A percentile compares a stretch with the other conserved stretches of the same genome.
These are phyloP conservation scores for Drosophila nebulosa DNA, from an alignment of 1,140 invertebrate genomes.

Conservation along the genomic window DNA sequence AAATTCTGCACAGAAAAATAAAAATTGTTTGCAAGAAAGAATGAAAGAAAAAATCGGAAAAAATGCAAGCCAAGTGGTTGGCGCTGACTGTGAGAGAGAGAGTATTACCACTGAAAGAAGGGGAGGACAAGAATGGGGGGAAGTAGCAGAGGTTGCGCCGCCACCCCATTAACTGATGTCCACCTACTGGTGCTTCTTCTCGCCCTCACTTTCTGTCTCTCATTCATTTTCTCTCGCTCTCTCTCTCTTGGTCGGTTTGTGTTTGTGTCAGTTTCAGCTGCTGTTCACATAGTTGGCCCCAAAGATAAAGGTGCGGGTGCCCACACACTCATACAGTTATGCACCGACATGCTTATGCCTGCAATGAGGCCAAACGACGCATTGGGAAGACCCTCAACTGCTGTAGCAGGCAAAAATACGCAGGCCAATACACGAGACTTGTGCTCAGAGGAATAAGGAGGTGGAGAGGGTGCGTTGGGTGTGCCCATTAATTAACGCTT, in stretches of 20 bases:
- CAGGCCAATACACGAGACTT: constrained; percentile 51
- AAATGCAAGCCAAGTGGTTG: constrained; percentile 77
- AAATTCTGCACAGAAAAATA: constrained; percentile 76
- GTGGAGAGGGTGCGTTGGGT: constrained; percentile 21
- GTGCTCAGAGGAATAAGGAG: constrained; percentile 31
- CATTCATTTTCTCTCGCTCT: constrained; percentile 2
- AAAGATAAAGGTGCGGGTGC: constrained; percentile 59
- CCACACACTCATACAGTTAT: background rate
- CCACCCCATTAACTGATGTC: constrained; percentile 66
- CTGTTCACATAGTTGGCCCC: constrained; percentile 72
- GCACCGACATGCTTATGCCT: constrained; percentile 28
- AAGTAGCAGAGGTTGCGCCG: constrained; percentile 40
- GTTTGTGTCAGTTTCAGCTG: constrained; percentile 69
- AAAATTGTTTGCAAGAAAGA: constrained; percentile 79
- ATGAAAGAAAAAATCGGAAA: constrained; percentile 77
- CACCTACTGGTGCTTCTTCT: constrained; percentile 38
- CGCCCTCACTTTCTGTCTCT: background rate
- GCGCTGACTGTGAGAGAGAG: constrained; percentile 32
- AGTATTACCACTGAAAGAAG: constrained; percentile 2
- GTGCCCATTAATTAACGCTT: constrained; percentile 66
- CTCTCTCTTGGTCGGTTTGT: constrained; percentile 46
- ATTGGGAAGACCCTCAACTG: constrained; percentile 75
- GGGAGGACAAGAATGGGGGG: background rate
- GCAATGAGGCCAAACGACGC: constrained; percentile 67
- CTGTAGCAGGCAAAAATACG: constrained; percentile 58